Evolutionary conservation across 2,888 invertebrate species (phyloP).

Genomic region (Phengaris arion): DNA sequence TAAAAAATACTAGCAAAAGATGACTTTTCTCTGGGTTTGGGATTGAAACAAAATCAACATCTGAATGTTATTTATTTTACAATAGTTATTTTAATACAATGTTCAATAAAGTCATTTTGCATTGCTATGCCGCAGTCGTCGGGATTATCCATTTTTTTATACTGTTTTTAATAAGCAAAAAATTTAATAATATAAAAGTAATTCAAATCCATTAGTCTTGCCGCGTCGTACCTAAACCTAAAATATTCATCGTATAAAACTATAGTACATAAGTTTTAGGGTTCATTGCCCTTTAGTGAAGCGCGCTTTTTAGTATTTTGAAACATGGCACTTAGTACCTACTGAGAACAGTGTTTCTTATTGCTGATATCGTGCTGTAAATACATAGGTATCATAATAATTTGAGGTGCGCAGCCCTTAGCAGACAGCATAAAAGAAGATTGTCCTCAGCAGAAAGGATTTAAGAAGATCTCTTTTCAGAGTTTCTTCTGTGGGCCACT

Average conservation of each 20-base stretch:
- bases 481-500: no score
- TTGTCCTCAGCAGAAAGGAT: no score
- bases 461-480: no score
- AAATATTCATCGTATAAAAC: background rate
- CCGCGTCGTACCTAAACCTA: background rate
- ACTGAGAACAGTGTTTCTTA: background rate
- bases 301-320: background rate
- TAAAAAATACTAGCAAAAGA: no score
- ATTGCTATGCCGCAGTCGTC: slow-evolving; percentile 21
- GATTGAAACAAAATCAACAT: background rate
- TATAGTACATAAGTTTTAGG: background rate
- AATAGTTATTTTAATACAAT: background rate
- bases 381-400: no score
- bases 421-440: no score
- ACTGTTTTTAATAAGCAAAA: background rate
- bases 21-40: background rate
- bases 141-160: slow-evolving; percentile 23
- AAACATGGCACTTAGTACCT: no score
- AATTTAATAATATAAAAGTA: background rate
- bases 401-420: no score
- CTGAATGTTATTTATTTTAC: slow-evolving; percentile 3
- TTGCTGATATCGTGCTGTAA: no score
- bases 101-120: background rate
- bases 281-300: background rate
- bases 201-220: background rate